These are phyloP conservation scores for Caranx melampygus DNA, from an alignment of 2,113 vertebrate genomes.

Conservation along the genomic window DNA sequence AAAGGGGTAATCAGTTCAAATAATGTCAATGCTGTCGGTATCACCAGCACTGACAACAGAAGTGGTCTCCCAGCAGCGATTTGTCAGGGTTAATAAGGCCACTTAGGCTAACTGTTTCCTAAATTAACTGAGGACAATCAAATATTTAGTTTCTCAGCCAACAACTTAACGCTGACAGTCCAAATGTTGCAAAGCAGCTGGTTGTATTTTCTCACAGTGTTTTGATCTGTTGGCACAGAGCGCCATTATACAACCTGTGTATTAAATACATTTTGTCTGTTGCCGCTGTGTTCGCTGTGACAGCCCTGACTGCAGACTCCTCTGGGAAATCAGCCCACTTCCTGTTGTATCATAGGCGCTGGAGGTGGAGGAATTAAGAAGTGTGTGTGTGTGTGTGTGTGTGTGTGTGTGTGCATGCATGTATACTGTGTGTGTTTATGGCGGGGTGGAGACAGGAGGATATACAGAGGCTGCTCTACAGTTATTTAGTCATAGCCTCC, in stretches of 20 bases:
- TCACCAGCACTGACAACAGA: not conserved
- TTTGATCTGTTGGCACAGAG: constrained; percentile 40
- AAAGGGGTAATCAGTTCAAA: not conserved
- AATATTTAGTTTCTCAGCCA: constrained; percentile 58
- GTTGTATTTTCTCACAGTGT: constrained; percentile 39
- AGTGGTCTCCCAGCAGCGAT: not conserved
- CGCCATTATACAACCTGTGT: constrained; percentile 40
- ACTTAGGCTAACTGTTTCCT: constrained; percentile 22
- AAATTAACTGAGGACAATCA: constrained; percentile 52
- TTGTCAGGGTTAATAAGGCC: not conserved
- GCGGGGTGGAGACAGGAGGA: constrained; percentile 13
- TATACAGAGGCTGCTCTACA: constrained; percentile 49
- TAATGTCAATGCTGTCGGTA: not conserved
- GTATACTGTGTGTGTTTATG: not conserved
- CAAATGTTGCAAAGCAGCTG: constrained; percentile 17
- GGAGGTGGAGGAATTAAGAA: constrained; percentile 60
- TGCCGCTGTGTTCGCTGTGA: constrained; percentile 58
- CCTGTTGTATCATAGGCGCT: constrained; percentile 62
- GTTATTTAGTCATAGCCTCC: constrained; percentile 57
- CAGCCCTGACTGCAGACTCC: constrained; percentile 70
- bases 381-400: constrained; percentile 27
- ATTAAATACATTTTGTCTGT: constrained; percentile 61
- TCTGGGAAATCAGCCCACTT: constrained; percentile 76
- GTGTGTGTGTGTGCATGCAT: not conserved
- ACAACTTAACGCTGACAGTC: constrained; percentile 18